Evolutionary conservation across 2,888 invertebrate species (phyloP).

Genomic region (Agriopis marginaria): DNA sequence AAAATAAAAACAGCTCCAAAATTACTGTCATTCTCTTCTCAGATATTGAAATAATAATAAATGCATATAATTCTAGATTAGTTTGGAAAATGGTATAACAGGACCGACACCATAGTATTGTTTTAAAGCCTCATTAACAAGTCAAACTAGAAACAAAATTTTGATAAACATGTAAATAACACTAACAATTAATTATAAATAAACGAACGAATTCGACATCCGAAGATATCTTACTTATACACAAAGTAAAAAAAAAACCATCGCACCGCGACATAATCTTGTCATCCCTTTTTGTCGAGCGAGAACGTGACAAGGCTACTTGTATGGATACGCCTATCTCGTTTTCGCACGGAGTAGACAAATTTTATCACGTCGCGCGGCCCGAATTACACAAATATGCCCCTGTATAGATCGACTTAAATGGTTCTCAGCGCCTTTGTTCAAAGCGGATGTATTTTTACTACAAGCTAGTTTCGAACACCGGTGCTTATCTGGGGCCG

Average conservation of each 20-base stretch:
- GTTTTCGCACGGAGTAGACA: too few species aligned
- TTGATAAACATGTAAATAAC: constrained; percentile 9
- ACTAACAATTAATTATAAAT: constrained; percentile 14
- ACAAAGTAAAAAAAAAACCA: too few species aligned
- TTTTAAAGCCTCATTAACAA: not conserved
- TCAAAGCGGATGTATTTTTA: too few species aligned
- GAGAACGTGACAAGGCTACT: too few species aligned
- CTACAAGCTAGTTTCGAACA: too few species aligned
- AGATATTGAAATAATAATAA: not conserved
- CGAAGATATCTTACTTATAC: not conserved
- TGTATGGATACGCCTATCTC: too few species aligned
- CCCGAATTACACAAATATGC: not conserved
- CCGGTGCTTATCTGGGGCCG: too few species aligned
- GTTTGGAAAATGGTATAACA: not conserved
- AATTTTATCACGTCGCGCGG: too few species aligned
- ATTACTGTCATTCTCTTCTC: not conserved
- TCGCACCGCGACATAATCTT: too few species aligned
- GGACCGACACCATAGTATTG: not conserved
- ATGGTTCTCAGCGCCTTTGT: not conserved
- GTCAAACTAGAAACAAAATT: constrained; percentile 9
- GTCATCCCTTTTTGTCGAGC: too few species aligned
- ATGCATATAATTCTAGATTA: not conserved
- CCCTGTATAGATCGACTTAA: not conserved
- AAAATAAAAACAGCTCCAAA: not conserved
- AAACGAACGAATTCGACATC: not conserved